Percentiles rank a stretch among this genome's conserved stretches.
Conservation (phyloP, 2,113 vertebrate species). For the Vidua chalybeata region DNA sequence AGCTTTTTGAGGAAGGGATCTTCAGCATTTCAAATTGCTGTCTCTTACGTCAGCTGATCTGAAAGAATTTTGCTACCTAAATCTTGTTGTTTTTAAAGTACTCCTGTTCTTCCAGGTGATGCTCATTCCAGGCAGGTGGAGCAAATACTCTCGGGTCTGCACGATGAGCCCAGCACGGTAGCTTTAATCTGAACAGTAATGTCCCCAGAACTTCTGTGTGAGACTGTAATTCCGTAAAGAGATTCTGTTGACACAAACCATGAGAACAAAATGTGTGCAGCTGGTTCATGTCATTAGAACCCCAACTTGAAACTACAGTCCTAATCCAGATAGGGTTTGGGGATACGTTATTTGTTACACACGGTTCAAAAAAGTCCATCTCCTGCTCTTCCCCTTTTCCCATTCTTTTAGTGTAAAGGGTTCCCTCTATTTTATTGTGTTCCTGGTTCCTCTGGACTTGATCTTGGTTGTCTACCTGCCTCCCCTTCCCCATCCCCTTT, state of each 20-base stretch:
- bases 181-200: constrained; percentile 76
- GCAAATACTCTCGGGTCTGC: constrained; percentile 77
- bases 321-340: constrained; percentile 37
- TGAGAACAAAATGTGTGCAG: constrained; percentile 24
- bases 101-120: constrained; percentile 74
- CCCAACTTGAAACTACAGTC: constrained; percentile 46
- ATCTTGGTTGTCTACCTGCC: neutral
- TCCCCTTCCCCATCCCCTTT: neutral
- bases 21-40: constrained; percentile 82
- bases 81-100: constrained; percentile 69
- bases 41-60: constrained; percentile 74
- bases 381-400: neutral
- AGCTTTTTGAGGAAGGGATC: constrained; percentile 83
- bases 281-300: constrained; percentile 53
- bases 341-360: constrained; percentile 68
- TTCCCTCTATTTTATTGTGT: constrained; percentile 9
- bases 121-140: constrained; percentile 84
- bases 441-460: neutral
- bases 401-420: neutral
- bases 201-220: constrained; percentile 42
- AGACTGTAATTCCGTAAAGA: constrained; percentile 71
- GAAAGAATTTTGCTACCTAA: constrained; percentile 79
- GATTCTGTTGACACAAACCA: constrained; percentile 51
- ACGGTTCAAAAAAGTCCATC: constrained; percentile 17
- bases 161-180: constrained; percentile 77